Evolutionary conservation across 2,113 vertebrate genomes (phyloP).

Genomic region (Condylura cristata): DNA sequence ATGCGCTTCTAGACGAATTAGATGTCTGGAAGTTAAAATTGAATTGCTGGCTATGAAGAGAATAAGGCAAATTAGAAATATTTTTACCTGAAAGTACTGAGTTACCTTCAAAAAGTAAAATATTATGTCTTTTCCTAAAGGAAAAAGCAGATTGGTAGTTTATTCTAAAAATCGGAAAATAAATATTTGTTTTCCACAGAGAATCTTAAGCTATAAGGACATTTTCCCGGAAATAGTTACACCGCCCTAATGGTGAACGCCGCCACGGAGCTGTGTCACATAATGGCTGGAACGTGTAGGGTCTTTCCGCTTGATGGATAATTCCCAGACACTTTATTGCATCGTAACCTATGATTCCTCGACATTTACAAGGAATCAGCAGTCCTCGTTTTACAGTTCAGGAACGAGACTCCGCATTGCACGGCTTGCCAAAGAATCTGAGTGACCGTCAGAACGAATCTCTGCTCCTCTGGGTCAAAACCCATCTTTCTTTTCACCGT

Average conservation of each 20-base stretch:
- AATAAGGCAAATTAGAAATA: constrained; percentile 34
- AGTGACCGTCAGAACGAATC: neutral
- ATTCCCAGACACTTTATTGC: neutral
- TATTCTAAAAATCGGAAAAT: constrained; percentile 15
- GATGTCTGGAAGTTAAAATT: constrained; percentile 28
- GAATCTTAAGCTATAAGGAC: constrained; percentile 22
- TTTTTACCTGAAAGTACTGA: constrained; percentile 52
- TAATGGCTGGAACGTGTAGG: neutral
- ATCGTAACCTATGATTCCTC: neutral
- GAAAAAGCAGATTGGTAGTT: neutral
- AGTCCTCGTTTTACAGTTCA: neutral
- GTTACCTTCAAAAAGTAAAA: constrained; percentile 34
- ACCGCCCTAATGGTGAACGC: neutral
- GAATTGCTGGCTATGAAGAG: neutral
- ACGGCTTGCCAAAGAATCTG: neutral
- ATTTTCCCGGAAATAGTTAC: neutral
- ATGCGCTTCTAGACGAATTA: constrained; percentile 35
- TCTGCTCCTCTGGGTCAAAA: neutral
- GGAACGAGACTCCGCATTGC: neutral
- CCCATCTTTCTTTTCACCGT: neutral
- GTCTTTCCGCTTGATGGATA: neutral
- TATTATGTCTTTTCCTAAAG: neutral
- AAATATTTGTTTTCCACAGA: constrained; percentile 12
- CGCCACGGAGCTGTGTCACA: neutral
- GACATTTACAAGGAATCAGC: neutral